Conservation (phyloP, 2,888 invertebrate species). For the Plagiodera versicolora region DNA sequence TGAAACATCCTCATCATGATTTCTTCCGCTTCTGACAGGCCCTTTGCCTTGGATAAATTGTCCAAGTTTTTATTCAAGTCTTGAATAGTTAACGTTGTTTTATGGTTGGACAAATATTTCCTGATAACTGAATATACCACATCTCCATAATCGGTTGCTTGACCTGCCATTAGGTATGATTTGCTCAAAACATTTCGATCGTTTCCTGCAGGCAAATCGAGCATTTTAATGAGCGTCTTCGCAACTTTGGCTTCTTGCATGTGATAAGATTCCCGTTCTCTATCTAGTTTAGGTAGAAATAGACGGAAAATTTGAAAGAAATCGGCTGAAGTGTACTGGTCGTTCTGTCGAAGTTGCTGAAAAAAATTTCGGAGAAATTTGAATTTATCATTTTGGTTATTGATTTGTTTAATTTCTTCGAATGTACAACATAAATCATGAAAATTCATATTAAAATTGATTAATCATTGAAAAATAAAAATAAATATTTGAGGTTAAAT, state of each 20-base stretch:
- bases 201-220: constrained; percentile 68
- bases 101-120: constrained; percentile 56
- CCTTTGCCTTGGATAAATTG: constrained; percentile 69
- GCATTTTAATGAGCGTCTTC: constrained; percentile 71
- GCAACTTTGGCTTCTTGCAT: constrained; percentile 78
- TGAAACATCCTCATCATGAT: constrained; percentile 68
- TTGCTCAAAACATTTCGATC: constrained; percentile 60
- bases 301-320: constrained; percentile 78
- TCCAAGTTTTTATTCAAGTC: constrained; percentile 78
- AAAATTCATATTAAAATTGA: constrained; percentile 53
- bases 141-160: constrained; percentile 77
- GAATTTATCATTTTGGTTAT: constrained; percentile 51
- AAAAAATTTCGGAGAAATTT: constrained; percentile 30
- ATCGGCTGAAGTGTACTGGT: constrained; percentile 21
- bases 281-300: constrained; percentile 77
- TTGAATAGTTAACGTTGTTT: constrained; percentile 63
- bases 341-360: constrained; percentile 53
- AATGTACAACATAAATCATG: constrained; percentile 62
- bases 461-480: too few species aligned
- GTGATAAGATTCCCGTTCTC: constrained; percentile 79
- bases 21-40: constrained; percentile 64
- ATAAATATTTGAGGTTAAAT: background rate
- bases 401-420: constrained; percentile 61
- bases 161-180: constrained; percentile 53
- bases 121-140: constrained; percentile 72